A percentile compares a stretch with the other conserved stretches of the same genome.
Conservation (phyloP, 2,113 vertebrate genomes). For the Hoplias malabaricus region DNA sequence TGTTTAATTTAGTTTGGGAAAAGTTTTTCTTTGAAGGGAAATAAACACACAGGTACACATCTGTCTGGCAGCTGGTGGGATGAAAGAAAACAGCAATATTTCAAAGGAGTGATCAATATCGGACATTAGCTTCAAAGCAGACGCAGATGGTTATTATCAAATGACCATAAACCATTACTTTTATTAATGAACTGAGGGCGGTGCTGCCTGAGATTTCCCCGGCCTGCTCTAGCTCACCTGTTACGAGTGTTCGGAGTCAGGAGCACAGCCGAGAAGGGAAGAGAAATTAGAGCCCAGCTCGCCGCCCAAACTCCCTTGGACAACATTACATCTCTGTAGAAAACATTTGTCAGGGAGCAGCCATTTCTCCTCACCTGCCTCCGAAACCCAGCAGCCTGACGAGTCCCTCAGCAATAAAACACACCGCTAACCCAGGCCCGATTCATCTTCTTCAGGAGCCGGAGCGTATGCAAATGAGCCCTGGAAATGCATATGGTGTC, state of each 20-base stretch:
- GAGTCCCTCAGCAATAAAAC: background rate
- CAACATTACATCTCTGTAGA: conserved; percentile 46
- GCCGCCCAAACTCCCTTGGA: conserved; percentile 50
- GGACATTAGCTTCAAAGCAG: conserved; percentile 17
- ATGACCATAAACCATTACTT: conserved; percentile 28
- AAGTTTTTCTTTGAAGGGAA: conserved; percentile 2
- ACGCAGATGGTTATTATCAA: conserved; percentile 41
- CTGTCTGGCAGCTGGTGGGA: conserved; percentile 18
- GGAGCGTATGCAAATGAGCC: background rate
- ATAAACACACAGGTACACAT: background rate
- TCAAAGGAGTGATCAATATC: conserved; percentile 16
- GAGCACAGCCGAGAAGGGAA: conserved; percentile 19
- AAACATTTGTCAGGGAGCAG: conserved; percentile 45
- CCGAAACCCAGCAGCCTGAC: conserved; percentile 4
- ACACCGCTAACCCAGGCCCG: background rate
- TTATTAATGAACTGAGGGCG: conserved; percentile 48
- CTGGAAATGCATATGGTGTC: too few species aligned
- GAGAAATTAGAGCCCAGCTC: conserved; percentile 37
- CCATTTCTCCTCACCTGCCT: conserved; percentile 30
- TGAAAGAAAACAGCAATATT: background rate
- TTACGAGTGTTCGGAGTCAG: conserved; percentile 25
- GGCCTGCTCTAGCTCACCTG: conserved; percentile 44
- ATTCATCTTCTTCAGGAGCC: background rate
- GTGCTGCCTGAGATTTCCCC: conserved; percentile 44
- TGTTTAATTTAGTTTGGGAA: conserved; percentile 40